phyloP scores from a whole-genome alignment of 2,797 vertebrate species.

The Aulostomus chinensis region DNA sequence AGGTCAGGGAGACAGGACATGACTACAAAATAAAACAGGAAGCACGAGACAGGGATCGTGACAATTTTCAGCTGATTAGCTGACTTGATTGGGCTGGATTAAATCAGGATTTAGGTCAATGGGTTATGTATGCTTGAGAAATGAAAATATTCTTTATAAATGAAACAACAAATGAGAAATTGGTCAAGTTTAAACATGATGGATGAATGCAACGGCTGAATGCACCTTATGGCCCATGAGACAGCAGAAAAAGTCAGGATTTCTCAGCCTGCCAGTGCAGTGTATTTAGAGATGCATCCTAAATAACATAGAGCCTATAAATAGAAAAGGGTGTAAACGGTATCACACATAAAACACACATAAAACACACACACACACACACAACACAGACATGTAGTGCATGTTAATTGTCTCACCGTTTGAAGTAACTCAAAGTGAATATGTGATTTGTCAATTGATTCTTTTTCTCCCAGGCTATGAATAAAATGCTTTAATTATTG shows the following conservation, averaged over 20 bases:
- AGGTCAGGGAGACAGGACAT: too few species aligned
- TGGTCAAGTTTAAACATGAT: too few species aligned
- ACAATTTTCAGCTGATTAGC: too few species aligned
- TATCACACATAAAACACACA: conserved; percentile 20
- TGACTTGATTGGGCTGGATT: too few species aligned
- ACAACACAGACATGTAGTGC: conserved; percentile 63
- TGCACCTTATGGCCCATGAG: conserved; percentile 37
- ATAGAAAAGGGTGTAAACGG: conserved; percentile 58
- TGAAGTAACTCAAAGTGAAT: conserved; percentile 86
- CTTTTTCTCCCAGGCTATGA: conserved; percentile 86
- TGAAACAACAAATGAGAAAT: too few species aligned
- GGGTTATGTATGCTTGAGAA: too few species aligned
- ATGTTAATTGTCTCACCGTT: conserved; percentile 80
- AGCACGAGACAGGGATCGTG: too few species aligned
- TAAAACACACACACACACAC: conserved; percentile 15
- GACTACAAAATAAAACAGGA: too few species aligned
- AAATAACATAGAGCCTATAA: conserved; percentile 61
- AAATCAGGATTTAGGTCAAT: too few species aligned
- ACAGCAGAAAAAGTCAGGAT: conserved; percentile 41
- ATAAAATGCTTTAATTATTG: conserved; percentile 87
- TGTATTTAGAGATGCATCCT: conserved; percentile 43
- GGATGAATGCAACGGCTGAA: conserved; percentile 19
- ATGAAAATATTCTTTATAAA: too few species aligned
- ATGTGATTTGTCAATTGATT: conserved; percentile 89
- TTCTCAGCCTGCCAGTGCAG: conserved; percentile 26